These are phyloP conservation scores for Hippoglossus stenolepis DNA, from an alignment of 2,113 vertebrate genomes.

Conservation along the genomic window DNA sequence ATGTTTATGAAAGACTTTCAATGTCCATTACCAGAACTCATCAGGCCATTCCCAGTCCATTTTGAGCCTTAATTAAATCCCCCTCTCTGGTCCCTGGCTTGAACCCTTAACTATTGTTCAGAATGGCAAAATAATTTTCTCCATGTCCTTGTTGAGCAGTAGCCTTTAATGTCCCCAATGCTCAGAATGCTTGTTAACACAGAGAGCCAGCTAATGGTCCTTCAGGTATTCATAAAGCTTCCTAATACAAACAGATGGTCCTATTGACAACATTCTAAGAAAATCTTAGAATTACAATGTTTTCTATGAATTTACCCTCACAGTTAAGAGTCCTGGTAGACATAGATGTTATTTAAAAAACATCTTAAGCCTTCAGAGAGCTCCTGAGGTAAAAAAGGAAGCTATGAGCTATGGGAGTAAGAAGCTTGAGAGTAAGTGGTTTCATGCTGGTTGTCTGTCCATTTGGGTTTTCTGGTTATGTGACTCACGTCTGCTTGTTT, in stretches of 20 bases:
- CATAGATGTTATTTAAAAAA: neutral
- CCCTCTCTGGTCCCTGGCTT: slow-evolving; percentile 46
- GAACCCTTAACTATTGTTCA: slow-evolving; percentile 60
- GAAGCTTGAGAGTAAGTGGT: neutral
- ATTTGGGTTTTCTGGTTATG: neutral
- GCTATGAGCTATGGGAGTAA: neutral
- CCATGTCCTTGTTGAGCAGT: slow-evolving; percentile 69
- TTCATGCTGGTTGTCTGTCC: neutral
- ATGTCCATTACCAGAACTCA: slow-evolving; percentile 12
- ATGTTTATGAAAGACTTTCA: slow-evolving; percentile 18
- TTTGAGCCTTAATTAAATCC: slow-evolving; percentile 57
- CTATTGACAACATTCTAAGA: neutral
- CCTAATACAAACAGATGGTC: too few relatives aligned
- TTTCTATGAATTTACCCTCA: neutral
- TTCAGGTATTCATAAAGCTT: neutral
- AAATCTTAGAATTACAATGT: neutral
- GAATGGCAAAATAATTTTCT: slow-evolving; percentile 63
- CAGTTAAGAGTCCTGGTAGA: neutral
- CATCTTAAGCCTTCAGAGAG: neutral
- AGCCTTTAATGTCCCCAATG: slow-evolving; percentile 13
- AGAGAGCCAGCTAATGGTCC: neutral
- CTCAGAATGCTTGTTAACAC: neutral
- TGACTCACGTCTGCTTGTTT: neutral
- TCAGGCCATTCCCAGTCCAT: slow-evolving; percentile 36
- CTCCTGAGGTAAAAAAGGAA: too few relatives aligned